Base-by-base conservation (phyloP, 2,888 invertebrate genomes). In the Carpatolechia fugitivella region DNA sequence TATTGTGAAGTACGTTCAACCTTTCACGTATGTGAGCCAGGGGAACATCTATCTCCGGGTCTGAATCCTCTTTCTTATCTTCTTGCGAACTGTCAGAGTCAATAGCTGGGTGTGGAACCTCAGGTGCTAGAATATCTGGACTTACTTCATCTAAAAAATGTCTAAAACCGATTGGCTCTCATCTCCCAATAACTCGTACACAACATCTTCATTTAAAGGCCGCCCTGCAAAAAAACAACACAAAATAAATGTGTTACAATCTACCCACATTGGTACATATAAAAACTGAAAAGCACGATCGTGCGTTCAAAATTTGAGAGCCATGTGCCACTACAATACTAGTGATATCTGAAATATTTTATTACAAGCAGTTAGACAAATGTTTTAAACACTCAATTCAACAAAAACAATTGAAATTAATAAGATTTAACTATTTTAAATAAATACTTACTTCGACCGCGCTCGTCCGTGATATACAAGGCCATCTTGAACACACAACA, bases 401-500 rank as follows among this genome's bases (percentile, higher is more conserved):
- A n/a, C n/a, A n/a, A n/a, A n/a, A n/a, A n/a, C n/a, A n/a, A n/a
- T 41, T 18, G 18, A 10, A 18, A 41, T 7, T 41, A 18, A n/a
- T 41, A 1, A 24, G 10, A 11, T 44, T 24, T 20, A n/a, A 24
- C 2, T n/a, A 24, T 1, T 20, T 24, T 6, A 44, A 44, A 44
- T 30, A 11, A 47, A 30, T 31, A 47, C 47, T 31, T 30, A 47
- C 47, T 29, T 13, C 31, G n/a, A 30, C 47, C 47, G 31, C 30
- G 2, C 14, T 31, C 31, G 47, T 30, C 47, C 31, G 35, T 35
- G 35, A 31, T 31, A 5, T 30, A 31, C 47, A 47, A 3, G 13
- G 47, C 47, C 47, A 30, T 31, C 30, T 47, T 47, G 47, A 31
- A 47, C 44, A 47, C 31, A 31, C 10, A 31, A 30, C 47, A 10